Conservation (phyloP, 2,888 invertebrate genomes). For the Cenopis cana region DNA sequence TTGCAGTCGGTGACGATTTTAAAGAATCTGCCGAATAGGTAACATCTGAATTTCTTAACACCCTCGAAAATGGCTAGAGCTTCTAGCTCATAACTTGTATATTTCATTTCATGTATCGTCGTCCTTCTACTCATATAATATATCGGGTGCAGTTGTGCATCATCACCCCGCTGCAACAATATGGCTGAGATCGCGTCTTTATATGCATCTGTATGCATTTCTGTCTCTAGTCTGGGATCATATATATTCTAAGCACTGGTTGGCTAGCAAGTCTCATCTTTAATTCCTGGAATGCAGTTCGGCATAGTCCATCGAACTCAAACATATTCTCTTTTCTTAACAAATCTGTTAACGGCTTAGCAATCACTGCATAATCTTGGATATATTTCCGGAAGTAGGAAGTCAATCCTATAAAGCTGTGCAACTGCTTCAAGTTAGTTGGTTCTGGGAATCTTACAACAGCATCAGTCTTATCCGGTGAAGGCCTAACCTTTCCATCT, state of each 20-base stretch:
- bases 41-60: slow-evolving; percentile 42
- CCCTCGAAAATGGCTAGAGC: slow-evolving; percentile 33
- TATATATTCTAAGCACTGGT: slow-evolving; percentile 50
- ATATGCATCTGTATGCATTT: slow-evolving; percentile 48
- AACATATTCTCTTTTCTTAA: no score
- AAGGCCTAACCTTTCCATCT: no score
- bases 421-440: no score
- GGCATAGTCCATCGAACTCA: background rate
- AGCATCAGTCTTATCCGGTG: no score
- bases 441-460: no score
- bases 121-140: slow-evolving; percentile 33
- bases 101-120: background rate
- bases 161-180: slow-evolving; percentile 29
- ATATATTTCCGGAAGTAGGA: no score
- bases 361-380: no score
- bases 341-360: no score
- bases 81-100: background rate
- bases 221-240: slow-evolving; percentile 33
- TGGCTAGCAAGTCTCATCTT: background rate
- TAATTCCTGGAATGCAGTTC: slow-evolving; percentile 2
- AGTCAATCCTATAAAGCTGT: no score
- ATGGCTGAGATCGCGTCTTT: slow-evolving; percentile 41
- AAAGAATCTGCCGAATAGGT: slow-evolving; percentile 41
- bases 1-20: no score
- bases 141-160: slow-evolving; percentile 36